Conservation (phyloP, 2,888 invertebrate genomes). For the Drosophila diplacantha region DNA sequence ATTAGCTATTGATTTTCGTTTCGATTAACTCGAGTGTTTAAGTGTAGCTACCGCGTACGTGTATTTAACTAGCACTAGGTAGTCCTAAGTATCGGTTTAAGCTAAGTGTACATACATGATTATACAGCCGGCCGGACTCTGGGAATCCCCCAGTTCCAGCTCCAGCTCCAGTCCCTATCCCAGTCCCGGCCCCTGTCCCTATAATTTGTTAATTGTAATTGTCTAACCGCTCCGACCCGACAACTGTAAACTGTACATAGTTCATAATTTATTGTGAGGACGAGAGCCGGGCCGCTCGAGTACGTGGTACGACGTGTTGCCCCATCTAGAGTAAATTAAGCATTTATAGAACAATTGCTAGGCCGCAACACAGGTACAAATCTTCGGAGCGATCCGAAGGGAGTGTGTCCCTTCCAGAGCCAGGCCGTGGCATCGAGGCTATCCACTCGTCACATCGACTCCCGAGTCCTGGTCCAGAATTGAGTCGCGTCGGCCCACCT, state of each 20-base stretch:
- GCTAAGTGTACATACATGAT: conserved; percentile 48
- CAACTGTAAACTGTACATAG: conserved; percentile 45
- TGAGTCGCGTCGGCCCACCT: conserved; percentile 10
- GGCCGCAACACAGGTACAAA: conserved; percentile 29
- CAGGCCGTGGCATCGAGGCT: neutral
- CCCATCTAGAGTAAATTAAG: conserved; percentile 46
- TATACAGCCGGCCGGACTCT: conserved; percentile 5
- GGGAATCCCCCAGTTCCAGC: conserved; percentile 4
- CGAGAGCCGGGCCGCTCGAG: conserved; percentile 32
- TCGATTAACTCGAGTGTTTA: conserved; percentile 36
- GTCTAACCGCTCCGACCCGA: conserved; percentile 17
- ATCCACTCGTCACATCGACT: neutral
- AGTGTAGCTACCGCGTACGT: conserved; percentile 51
- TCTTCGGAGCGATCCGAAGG: conserved; percentile 37
- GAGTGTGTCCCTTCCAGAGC: conserved; percentile 24
- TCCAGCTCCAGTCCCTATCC: neutral
- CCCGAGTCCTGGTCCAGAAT: conserved; percentile 1
- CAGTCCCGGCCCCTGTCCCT: neutral
- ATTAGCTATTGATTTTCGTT: conserved; percentile 65
- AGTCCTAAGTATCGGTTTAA: conserved; percentile 47
- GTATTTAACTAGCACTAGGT: conserved; percentile 50
- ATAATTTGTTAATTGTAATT: conserved; percentile 22
- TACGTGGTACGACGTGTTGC: conserved; percentile 54
- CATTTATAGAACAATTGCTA: conserved; percentile 55
- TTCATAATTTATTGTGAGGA: conserved; percentile 41